Conservation (phyloP, 2,888 invertebrate species). For the Lochmaea crataegi region DNA sequence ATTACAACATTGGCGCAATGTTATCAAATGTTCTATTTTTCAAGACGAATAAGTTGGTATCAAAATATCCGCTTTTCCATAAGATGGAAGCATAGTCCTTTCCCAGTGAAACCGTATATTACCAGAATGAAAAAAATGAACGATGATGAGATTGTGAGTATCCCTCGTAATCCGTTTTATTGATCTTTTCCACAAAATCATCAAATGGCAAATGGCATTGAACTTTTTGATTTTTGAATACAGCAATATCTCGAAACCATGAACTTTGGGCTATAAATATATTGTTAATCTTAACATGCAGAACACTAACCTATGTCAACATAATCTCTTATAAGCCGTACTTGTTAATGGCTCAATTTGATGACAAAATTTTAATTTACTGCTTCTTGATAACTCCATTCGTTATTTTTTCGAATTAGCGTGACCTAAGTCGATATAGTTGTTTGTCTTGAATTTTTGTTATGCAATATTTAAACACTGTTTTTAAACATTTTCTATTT, state of each 20-base stretch:
- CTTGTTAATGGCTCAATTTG: constrained; percentile 29
- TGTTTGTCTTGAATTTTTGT: constrained; percentile 17
- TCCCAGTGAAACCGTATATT: no score
- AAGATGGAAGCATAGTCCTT: no score
- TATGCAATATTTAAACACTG: constrained; percentile 1
- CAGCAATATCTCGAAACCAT: constrained; percentile 50
- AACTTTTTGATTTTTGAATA: constrained; percentile 50
- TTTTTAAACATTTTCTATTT: constrained; percentile 1
- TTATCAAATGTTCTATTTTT: no score
- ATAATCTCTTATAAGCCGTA: constrained; percentile 39
- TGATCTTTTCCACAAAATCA: constrained; percentile 5
- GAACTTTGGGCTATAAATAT: constrained; percentile 53
- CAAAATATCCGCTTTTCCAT: no score
- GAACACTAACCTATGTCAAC: constrained; percentile 56
- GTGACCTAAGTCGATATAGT: constrained; percentile 19
- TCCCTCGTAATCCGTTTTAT: constrained; percentile 4
- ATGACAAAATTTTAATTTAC: constrained; percentile 37
- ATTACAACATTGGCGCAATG: no score
- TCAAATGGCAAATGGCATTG: constrained; percentile 40
- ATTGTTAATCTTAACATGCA: constrained; percentile 49
- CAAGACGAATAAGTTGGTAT: no score
- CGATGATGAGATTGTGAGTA: neutral
- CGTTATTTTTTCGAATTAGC: constrained; percentile 21
- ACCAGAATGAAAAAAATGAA: no score
- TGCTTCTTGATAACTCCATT: constrained; percentile 21